A percentile compares a stretch with the other conserved stretches of the same genome.
These are phyloP conservation scores for Epizoanthus illoricatus DNA, from an alignment of 92 coral and sea anemone genomes.

Conservation along the genomic window DNA sequence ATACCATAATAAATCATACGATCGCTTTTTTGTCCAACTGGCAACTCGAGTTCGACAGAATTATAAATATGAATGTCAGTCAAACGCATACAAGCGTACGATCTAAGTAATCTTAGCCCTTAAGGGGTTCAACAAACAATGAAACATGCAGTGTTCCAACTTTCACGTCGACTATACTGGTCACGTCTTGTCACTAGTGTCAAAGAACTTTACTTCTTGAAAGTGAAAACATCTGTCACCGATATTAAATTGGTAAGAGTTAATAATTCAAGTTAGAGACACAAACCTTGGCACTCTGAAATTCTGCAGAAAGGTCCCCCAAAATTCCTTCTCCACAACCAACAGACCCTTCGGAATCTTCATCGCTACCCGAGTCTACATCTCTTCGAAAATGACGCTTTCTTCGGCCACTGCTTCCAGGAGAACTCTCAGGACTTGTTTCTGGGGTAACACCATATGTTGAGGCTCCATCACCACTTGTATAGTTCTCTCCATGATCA, in stretches of 20 bases:
- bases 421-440: slow-evolving; percentile 31
- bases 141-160: too few relatives aligned
- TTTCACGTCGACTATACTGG: too few relatives aligned
- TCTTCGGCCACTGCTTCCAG: slow-evolving; percentile 20
- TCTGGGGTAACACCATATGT: slow-evolving; percentile 33
- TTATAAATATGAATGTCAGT: too few relatives aligned
- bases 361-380: slow-evolving; percentile 10
- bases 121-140: not conserved
- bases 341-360: slow-evolving; percentile 15
- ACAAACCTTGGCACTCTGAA: slow-evolving; percentile 45
- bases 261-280: slow-evolving; percentile 28
- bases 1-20: too few relatives aligned
- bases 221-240: not conserved
- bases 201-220: not conserved
- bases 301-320: slow-evolving; percentile 38
- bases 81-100: too few relatives aligned
- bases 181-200: not conserved
- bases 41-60: too few relatives aligned
- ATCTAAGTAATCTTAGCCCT: not conserved
- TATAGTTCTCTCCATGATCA: slow-evolving; percentile 24
- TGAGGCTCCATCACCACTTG: slow-evolving; percentile 27
- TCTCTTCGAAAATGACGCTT: slow-evolving; percentile 5
- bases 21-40: too few relatives aligned
- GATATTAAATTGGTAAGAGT: slow-evolving; percentile 4
- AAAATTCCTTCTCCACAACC: slow-evolving; percentile 42